These are phyloP conservation scores for Ammodytes marinus DNA, from an alignment of 2,113 vertebrate genomes.

Conservation along the genomic window DNA sequence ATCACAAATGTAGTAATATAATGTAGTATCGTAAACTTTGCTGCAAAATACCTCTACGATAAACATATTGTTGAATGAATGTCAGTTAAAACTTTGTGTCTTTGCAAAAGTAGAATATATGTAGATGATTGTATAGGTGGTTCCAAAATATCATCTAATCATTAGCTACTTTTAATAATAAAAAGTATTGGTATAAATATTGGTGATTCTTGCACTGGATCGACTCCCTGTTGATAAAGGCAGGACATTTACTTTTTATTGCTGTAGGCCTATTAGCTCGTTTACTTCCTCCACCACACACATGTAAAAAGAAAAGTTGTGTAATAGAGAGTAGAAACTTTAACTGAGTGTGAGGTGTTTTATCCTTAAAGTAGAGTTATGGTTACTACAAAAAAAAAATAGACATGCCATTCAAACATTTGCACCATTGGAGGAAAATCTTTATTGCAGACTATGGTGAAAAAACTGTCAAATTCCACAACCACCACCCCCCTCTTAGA, in stretches of 20 bases:
- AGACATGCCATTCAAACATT: neutral
- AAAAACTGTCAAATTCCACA: slow-evolving; percentile 45
- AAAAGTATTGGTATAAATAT: neutral
- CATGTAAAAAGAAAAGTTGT: neutral
- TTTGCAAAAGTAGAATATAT: neutral
- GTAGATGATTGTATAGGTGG: neutral
- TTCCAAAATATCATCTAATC: no score
- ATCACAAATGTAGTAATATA: neutral
- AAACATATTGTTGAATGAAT: neutral
- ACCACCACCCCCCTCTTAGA: slow-evolving; percentile 17
- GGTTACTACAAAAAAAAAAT: neutral
- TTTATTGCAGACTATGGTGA: slow-evolving; percentile 22
- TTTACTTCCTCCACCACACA: neutral
- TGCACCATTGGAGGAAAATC: neutral
- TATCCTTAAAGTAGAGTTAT: neutral
- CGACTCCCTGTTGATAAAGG: neutral
- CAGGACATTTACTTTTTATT: neutral
- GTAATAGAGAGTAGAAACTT: neutral
- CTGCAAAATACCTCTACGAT: neutral
- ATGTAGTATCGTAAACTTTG: neutral
- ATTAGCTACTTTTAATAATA: neutral
- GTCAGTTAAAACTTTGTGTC: neutral
- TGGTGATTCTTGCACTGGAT: no score
- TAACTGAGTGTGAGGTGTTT: neutral
- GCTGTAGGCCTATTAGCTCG: no score